Evolutionary conservation across 37 sponge, comb jelly and placozoan genomes (phyloP).

Genomic region (Chondrilla cf. caribensis): DNA sequence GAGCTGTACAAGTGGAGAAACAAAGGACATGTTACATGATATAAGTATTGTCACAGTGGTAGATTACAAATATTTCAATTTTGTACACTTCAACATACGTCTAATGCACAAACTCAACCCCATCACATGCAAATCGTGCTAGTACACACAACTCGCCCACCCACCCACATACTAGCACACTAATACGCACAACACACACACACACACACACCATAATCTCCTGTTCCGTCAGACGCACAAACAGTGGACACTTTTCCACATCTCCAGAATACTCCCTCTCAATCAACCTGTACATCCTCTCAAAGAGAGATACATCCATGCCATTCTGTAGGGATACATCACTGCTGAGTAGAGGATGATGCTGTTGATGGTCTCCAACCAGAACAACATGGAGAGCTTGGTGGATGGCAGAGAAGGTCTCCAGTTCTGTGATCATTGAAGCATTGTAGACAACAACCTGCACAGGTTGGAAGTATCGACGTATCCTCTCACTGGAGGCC

Average conservation of each 20-base stretch:
- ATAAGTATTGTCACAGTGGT: too few relatives aligned
- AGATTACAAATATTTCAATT: too few relatives aligned
- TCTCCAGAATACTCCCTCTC: not conserved
- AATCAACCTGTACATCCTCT: not conserved
- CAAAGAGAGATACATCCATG: slow-evolving; percentile 3
- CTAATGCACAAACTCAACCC: too few relatives aligned
- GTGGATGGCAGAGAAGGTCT: slow-evolving; percentile 54
- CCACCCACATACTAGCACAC: too few relatives aligned
- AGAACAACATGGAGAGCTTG: slow-evolving; percentile 54
- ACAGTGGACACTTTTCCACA: not conserved
- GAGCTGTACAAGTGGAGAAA: too few relatives aligned
- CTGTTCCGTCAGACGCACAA: too few relatives aligned
- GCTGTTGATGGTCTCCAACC: slow-evolving; percentile 50
- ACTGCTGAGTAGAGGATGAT: not conserved
- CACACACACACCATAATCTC: too few relatives aligned
- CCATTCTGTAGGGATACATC: not conserved
- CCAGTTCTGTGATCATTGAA: slow-evolving; percentile 75
- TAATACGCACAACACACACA: too few relatives aligned
- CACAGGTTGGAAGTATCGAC: slow-evolving; percentile 2
- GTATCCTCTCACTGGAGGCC: slow-evolving; percentile 30
- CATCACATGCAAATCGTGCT: too few relatives aligned
- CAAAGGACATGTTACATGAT: too few relatives aligned
- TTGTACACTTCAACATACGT: too few relatives aligned
- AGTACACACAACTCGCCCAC: too few relatives aligned
- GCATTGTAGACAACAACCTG: slow-evolving; percentile 69